Evolutionary conservation across 2,113 vertebrate species (phyloP).

Genomic region (Centropristis striata): DNA sequence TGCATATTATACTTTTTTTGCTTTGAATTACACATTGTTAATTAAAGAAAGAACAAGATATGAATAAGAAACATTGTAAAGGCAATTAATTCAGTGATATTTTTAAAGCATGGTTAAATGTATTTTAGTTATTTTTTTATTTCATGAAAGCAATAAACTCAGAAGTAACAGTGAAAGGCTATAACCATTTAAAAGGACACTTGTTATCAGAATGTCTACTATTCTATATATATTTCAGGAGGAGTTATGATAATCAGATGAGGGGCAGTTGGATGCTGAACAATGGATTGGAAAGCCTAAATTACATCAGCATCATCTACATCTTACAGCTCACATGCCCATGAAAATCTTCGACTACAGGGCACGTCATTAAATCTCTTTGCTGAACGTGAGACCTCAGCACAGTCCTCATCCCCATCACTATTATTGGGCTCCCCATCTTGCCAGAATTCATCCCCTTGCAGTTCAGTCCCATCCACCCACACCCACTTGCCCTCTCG

Average conservation of each 20-base stretch:
- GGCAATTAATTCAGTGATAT: too few species aligned
- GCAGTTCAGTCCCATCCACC: slow-evolving; percentile 43
- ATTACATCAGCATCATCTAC: too few species aligned
- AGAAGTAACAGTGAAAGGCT: too few species aligned
- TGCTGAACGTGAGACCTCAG: neutral
- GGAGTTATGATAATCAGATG: neutral
- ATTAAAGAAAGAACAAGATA: neutral
- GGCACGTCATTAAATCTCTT: slow-evolving; percentile 33
- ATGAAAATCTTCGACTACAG: slow-evolving; percentile 4
- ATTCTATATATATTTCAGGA: neutral
- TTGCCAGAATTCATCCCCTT: slow-evolving; percentile 34
- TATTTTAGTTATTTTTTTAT: neutral
- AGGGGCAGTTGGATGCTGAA: too few species aligned
- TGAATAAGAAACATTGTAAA: too few species aligned
- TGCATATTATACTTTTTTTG: too few species aligned
- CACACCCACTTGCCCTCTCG: slow-evolving; percentile 40
- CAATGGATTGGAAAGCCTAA: neutral
- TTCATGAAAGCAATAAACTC: too few species aligned
- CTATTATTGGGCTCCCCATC: slow-evolving; percentile 28
- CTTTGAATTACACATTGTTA: neutral
- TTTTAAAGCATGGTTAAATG: neutral
- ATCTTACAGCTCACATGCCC: slow-evolving; percentile 51
- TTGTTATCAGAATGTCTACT: neutral
- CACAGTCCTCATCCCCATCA: slow-evolving; percentile 26
- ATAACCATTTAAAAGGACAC: neutral